Evolutionary conservation across 2,797 vertebrate genomes (phyloP).

Genomic region (Telmatherina bonti): DNA sequence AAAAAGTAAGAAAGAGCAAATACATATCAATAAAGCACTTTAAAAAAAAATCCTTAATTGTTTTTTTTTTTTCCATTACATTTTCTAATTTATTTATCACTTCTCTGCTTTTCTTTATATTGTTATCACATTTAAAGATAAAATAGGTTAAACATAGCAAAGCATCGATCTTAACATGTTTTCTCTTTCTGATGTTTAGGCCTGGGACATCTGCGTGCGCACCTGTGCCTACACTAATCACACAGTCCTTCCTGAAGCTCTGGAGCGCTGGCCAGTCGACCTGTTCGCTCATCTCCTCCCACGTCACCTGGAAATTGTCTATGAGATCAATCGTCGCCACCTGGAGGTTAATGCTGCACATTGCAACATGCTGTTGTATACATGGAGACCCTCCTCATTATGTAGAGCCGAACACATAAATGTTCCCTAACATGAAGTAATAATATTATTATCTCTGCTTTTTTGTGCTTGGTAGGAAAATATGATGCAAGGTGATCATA

Average conservation of each 20-base stretch:
- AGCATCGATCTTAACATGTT: not conserved
- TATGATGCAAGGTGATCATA: not conserved
- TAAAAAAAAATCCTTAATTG: too few relatives aligned
- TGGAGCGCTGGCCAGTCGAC: slow-evolving; percentile 96
- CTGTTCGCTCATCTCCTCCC: slow-evolving; percentile 94
- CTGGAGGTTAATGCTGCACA: slow-evolving; percentile 85
- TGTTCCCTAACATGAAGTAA: slow-evolving; percentile 1
- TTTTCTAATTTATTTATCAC: too few relatives aligned
- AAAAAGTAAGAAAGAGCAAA: slow-evolving; percentile 81
- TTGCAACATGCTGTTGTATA: slow-evolving; percentile 41
- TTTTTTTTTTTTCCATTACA: too few relatives aligned
- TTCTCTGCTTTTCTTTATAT: not conserved
- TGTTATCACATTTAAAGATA: not conserved
- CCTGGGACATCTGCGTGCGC: slow-evolving; percentile 92
- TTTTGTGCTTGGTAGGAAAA: not conserved
- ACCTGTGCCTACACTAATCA: slow-evolving; percentile 98
- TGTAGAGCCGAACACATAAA: not conserved
- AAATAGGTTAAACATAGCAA: not conserved
- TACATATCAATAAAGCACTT: not conserved
- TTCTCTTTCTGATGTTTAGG: slow-evolving; percentile 75
- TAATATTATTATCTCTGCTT: not conserved
- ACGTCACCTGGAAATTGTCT: slow-evolving; percentile 94
- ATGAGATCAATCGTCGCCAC: slow-evolving; percentile 94
- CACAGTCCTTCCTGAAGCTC: slow-evolving; percentile 95
- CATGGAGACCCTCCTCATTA: not conserved